A percentile compares a stretch with the other conserved stretches of the same genome.
Conservation (phyloP, 2,113 vertebrate species). For the Otis tarda region DNA sequence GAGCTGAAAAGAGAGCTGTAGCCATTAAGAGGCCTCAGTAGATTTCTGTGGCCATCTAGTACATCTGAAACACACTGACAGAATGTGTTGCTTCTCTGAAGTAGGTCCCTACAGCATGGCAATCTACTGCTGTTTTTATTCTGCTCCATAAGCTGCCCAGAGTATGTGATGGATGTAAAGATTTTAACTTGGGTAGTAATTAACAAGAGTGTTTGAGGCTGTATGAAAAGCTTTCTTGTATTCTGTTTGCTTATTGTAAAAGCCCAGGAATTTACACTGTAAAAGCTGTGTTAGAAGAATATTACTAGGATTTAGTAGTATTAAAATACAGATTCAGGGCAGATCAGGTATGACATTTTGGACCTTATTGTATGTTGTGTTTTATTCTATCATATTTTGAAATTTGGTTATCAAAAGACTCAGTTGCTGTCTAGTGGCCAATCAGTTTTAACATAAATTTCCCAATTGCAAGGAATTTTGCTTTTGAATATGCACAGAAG, state of each 20-base stretch:
- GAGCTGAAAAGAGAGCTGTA: neutral
- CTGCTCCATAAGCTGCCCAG: neutral
- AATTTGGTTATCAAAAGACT: neutral
- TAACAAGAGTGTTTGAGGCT: neutral
- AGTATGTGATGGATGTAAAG: neutral
- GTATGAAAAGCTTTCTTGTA: neutral
- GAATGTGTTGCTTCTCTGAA: neutral
- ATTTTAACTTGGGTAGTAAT: neutral
- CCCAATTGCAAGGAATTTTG: neutral
- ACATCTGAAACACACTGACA: neutral
- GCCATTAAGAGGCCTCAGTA: neutral
- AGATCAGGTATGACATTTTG: neutral
- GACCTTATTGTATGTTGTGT: neutral
- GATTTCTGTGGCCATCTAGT: neutral
- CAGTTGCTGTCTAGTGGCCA: neutral
- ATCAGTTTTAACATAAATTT: neutral
- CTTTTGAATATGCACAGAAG: neutral
- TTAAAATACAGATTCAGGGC: neutral
- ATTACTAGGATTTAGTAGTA: neutral
- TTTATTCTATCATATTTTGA: neutral
- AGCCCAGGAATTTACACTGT: neutral
- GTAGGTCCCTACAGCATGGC: neutral
- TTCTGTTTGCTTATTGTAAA: neutral
- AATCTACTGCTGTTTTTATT: neutral
- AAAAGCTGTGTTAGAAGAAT: neutral